Evolutionary conservation across 2,797 vertebrate species (phyloP).

Genomic region (Hydrocynus forskahlii): DNA sequence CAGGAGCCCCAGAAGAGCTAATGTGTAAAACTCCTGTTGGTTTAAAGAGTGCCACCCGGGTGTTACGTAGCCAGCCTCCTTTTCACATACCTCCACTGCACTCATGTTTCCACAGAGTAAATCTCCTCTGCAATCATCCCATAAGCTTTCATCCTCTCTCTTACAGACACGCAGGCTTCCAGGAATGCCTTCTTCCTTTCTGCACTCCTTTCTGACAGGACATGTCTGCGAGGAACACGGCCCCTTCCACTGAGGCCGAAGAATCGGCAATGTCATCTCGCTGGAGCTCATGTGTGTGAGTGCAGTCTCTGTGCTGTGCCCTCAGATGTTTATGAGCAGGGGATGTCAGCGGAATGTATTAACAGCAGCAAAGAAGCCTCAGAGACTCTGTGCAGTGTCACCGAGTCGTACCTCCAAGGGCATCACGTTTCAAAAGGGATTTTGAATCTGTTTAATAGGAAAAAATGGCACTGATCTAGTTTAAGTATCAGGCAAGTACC

Average conservation of each 20-base stretch:
- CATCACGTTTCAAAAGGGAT: constrained; percentile 25
- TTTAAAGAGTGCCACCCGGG: constrained; percentile 16
- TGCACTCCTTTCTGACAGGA: constrained; percentile 4
- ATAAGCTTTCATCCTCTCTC: constrained; percentile 9
- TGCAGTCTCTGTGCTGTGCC: constrained; percentile 12
- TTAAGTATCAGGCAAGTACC: neutral
- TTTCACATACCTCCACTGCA: constrained; percentile 35
- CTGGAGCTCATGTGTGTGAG: constrained; percentile 7
- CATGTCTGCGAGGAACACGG: constrained; percentile 3
- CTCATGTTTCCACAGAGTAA: constrained; percentile 22
- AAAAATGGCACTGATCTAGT: neutral
- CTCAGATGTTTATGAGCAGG: constrained; percentile 28
- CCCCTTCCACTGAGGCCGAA: neutral
- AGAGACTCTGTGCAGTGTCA: constrained; percentile 43
- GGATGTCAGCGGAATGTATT: constrained; percentile 39
- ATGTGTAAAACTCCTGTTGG: constrained; percentile 50
- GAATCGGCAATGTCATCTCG: constrained; percentile 17
- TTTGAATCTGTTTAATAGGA: constrained; percentile 6
- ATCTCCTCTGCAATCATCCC: constrained; percentile 9
- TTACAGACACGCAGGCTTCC: neutral
- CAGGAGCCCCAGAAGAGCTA: constrained; percentile 32
- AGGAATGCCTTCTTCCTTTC: constrained; percentile 25
- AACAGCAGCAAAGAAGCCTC: constrained; percentile 10
- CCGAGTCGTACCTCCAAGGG: constrained; percentile 28
- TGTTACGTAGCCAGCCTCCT: constrained; percentile 32